Evolutionary conservation across 2,888 invertebrate genomes (phyloP), one percentile per base, ranked within the genome.

Genomic region (Eupithecia inturbata): DNA sequence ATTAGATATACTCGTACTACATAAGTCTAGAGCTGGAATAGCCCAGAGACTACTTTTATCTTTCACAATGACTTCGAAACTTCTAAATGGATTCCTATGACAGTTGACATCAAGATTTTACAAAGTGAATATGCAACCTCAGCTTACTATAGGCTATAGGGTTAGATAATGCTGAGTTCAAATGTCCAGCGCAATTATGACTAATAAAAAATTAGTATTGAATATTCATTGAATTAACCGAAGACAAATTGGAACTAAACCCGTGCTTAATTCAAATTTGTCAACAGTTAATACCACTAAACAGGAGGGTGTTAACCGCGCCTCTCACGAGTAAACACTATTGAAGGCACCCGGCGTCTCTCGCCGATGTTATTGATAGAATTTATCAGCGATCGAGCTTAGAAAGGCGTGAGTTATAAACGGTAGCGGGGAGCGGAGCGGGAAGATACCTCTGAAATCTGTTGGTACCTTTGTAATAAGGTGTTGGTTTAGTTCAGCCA

Each of bases 341-440:
- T 86, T 89, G 93, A 92, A 89, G 89, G 89, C 89, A 80, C 85
- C 89, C 88, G 91, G 88, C 92, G 85, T 89, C 90, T 89, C 89
- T 85, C 88, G 89, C 85, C 88, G 84, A 88, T 89, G 87, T 90
- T 93, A 93, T 93, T 94, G 93, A 94, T 94, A 92, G 88, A 93
- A 94, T 93, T 94, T 94, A 93, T 94, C 93, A 94, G 85, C 89
- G 86, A 91, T 91, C 91, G 86, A 85, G 89, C 85, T 84, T 78
- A 79, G 77, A 53, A 16, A 67, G 82, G 81, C 3, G 26, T 66
- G 72, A 80, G 80, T 16, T 14, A 78, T 10, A 70, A 79, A 84
- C 79, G 79, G 26, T 0, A 70, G 85, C 85, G 87, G 75, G 3
- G 36, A 70, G 72, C 72, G 19, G 41, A 64, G 53, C 36, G 67